Conservation (phyloP, 2,113 vertebrate species). For the Myxocyprinus asiaticus region DNA sequence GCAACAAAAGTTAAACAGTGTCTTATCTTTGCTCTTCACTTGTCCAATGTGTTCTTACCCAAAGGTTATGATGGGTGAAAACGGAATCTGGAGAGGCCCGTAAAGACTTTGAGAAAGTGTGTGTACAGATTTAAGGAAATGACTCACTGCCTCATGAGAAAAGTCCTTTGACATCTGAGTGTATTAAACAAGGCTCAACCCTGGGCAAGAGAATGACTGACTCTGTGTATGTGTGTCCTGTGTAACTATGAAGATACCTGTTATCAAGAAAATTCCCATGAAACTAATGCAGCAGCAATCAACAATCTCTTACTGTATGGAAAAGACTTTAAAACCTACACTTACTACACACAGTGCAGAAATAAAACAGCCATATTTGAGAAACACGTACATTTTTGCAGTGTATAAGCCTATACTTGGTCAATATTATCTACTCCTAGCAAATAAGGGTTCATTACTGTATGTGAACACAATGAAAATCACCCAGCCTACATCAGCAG, state of each 20-base stretch:
- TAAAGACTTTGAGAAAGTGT: not conserved
- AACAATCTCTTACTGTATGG: no score
- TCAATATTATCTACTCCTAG: not conserved
- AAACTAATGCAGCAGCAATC: no score
- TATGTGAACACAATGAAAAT: not conserved
- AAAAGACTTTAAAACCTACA: no score
- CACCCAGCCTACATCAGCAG: not conserved
- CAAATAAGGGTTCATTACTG: not conserved
- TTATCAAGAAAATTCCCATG: no score
- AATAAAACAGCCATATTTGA: no score
- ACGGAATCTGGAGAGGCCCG: not conserved
- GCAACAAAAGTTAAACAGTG: not conserved
- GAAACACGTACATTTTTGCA: no score
- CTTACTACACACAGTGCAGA: no score
- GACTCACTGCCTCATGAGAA: conserved; percentile 1
- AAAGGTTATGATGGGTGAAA: not conserved
- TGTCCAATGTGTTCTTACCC: not conserved
- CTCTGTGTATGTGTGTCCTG: not conserved
- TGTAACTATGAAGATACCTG: no score
- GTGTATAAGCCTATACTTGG: not conserved
- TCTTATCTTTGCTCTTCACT: conserved; percentile 1
- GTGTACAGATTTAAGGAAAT: conserved; percentile 13
- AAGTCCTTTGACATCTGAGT: conserved; percentile 24
- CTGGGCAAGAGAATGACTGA: not conserved
- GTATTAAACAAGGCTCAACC: conserved; percentile 18